Percentiles rank a stretch among this genome's conserved stretches.
Conservation (phyloP, 2,888 invertebrate genomes). For the Mantis religiosa region DNA sequence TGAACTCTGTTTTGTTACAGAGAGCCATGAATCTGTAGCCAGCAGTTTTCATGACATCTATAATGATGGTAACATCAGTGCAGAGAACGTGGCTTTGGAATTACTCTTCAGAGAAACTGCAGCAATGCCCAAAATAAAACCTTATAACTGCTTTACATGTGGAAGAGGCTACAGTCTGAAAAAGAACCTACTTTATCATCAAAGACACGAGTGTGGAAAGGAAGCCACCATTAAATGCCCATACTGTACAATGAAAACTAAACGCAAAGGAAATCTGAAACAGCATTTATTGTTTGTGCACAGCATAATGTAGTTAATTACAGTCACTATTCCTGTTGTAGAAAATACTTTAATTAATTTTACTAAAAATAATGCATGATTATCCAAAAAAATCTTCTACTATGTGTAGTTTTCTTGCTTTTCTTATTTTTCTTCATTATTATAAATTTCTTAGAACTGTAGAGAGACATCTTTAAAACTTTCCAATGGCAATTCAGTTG, state of each 20-base stretch:
- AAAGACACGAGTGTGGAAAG: constrained; percentile 51
- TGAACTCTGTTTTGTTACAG: not conserved
- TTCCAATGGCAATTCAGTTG: too few species aligned
- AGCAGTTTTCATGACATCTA: not conserved
- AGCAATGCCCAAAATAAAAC: not conserved
- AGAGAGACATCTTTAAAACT: too few species aligned
- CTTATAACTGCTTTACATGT: not conserved
- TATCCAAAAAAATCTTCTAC: too few species aligned
- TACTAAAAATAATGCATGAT: too few species aligned
- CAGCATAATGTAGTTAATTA: not conserved
- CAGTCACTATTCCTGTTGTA: too few species aligned
- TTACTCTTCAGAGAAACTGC: not conserved
- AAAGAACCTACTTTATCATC: constrained; percentile 40
- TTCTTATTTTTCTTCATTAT: too few species aligned
- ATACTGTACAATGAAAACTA: constrained; percentile 27
- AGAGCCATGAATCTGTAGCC: not conserved
- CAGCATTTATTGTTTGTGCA: constrained; percentile 16
- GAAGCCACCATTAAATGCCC: constrained; percentile 49
- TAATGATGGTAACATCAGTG: not conserved
- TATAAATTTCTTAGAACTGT: too few species aligned
- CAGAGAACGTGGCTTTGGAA: not conserved
- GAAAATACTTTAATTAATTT: too few species aligned
- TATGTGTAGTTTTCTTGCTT: too few species aligned
- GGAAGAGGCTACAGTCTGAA: constrained; percentile 5
- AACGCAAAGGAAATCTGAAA: constrained; percentile 22